phyloP scores from a whole-genome alignment of 1,140 invertebrate species.

The Hylaeus volcanicus region DNA sequence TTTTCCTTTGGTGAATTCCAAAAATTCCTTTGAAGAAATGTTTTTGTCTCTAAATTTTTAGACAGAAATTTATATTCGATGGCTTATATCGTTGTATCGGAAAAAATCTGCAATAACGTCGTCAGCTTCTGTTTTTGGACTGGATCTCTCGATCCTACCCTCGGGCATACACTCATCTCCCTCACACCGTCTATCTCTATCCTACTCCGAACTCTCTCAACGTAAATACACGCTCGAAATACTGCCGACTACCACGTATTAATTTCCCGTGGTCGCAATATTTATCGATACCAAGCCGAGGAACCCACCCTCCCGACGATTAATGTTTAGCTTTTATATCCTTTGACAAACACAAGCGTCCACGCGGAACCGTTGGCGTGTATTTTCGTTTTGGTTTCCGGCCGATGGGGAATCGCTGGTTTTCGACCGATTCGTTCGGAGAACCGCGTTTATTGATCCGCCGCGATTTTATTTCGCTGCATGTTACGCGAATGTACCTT shows the following conservation, averaged over 20 bases:
- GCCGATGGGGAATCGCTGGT: neutral
- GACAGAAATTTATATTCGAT: too few species aligned
- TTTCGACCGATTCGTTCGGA: neutral
- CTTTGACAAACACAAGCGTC: conserved; percentile 46
- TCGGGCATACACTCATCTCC: neutral
- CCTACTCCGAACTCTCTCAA: neutral
- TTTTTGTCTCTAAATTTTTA: too few species aligned
- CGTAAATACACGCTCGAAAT: conserved; percentile 43
- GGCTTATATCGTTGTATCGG: too few species aligned
- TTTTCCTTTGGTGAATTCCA: too few species aligned
- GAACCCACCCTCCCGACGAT: conserved; percentile 29
- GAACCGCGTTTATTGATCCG: conserved; percentile 7
- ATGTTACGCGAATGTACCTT: neutral
- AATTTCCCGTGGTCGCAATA: conserved; percentile 46
- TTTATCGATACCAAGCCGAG: conserved; percentile 19
- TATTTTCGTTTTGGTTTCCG: conserved; percentile 42
- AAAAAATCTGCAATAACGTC: too few species aligned
- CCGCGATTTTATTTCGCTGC: conserved; percentile 5
- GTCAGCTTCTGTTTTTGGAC: too few species aligned
- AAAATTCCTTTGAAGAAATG: too few species aligned
- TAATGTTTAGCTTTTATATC: conserved; percentile 62
- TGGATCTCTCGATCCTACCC: too few species aligned
- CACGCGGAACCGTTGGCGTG: neutral
- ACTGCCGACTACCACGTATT: conserved; percentile 40
- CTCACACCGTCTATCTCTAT: conserved; percentile 24